Evolutionary conservation across 2,797 vertebrate genomes (phyloP).

Genomic region (Acanthurus lineatus): DNA sequence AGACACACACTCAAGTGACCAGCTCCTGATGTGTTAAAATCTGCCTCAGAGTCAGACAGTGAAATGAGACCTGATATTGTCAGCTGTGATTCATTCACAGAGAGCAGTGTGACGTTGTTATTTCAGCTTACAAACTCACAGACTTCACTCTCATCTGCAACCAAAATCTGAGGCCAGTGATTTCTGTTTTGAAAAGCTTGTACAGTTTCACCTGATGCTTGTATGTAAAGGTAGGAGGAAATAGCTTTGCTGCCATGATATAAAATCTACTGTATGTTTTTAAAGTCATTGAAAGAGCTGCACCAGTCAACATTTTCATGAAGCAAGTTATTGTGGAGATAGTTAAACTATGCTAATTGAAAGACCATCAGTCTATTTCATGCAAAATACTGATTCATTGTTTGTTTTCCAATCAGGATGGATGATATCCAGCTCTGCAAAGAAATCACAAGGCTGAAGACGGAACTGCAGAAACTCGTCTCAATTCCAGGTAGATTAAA

Average conservation of each 20-base stretch:
- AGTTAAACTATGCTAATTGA: not conserved
- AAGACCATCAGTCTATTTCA: too few relatives aligned
- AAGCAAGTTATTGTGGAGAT: not conserved
- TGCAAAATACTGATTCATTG: too few relatives aligned
- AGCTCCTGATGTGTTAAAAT: constrained; percentile 40
- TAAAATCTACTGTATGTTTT: not conserved
- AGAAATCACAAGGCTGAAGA: constrained; percentile 91
- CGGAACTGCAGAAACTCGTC: constrained; percentile 89
- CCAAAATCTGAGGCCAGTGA: constrained; percentile 2
- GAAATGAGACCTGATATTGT: constrained; percentile 60
- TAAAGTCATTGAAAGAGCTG: not conserved
- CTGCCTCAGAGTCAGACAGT: constrained; percentile 20
- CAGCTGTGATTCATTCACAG: constrained; percentile 54
- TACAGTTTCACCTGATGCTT: constrained; percentile 16
- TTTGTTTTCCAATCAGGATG: constrained; percentile 85
- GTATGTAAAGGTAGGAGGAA: constrained; percentile 11
- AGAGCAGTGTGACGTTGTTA: constrained; percentile 6
- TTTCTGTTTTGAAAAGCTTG: constrained; percentile 11
- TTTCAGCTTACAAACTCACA: constrained; percentile 53
- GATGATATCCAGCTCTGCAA: constrained; percentile 94
- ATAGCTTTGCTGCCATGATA: not conserved
- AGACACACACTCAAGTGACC: not conserved
- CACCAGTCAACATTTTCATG: not conserved
- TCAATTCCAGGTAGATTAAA: constrained; percentile 84
- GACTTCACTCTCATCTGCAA: constrained; percentile 14